Base-by-base conservation (phyloP, 2,797 vertebrate species). In the Delichon dasypus region DNA sequence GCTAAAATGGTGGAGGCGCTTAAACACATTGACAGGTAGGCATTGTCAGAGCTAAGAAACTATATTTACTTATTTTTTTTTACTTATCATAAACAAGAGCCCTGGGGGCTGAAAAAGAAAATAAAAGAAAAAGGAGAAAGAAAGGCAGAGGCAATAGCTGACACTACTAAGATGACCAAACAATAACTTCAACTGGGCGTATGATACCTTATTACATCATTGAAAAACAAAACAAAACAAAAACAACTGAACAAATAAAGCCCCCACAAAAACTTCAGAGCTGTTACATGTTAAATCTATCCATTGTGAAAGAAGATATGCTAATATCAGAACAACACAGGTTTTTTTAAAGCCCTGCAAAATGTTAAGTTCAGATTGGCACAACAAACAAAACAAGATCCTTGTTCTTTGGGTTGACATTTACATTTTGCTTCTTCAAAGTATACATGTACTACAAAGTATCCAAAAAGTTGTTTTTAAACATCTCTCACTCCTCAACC, bases 371-470 rank as follows among this genome's bases (percentile, higher is more conserved):
- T 72, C 74, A 42, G 44, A 89, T 66, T 42, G 54, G 15, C 38
- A 82, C 5, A 13, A 94, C 27, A 44, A 94, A 67, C n/a, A 78
- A 25, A 81, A 54, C 25, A 74, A 71, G 62, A 30, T 60, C 47
- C 80, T 90, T 85, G 23, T 77, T 91, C 72, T 64, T 64, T 42
- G 16, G 7, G 21, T 21, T 87, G 54, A 5, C 34, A 40, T 58
- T 78, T 77, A 76, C 57, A 47, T 68, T 75, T 77, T 27, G 8
- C 25, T 76, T 84, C 57, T 89, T 90, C 81, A 62, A 58, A 83
- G 25, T 26, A 66, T 36, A 76, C 30, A 47, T 34, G 19, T 30
- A 34, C 30, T 77, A 84, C 62, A 68, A 58, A 72, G 14, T 29
- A 53, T 29, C 54, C 27, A 86, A 32, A 85, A 64, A n/a, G 40